phyloP scores from a whole-genome alignment of 1,140 invertebrate genomes.

The Zaprionus capensis region DNA sequence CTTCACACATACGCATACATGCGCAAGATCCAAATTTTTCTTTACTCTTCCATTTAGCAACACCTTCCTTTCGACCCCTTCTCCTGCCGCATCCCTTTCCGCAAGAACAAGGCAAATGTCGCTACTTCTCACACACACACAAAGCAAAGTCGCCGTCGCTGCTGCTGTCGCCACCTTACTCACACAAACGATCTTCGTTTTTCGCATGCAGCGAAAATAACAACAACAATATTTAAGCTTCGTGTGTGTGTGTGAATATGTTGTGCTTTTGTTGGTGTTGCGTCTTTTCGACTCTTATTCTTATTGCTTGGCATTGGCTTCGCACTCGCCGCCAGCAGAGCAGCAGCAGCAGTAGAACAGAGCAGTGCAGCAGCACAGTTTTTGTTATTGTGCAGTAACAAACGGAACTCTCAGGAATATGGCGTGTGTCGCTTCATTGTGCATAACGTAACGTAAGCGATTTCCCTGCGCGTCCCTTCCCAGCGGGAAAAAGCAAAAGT shows the following conservation, averaged over 20 bases:
- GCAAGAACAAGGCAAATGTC: slow-evolving; percentile 29
- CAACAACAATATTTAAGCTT: slow-evolving; percentile 27
- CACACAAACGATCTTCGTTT: slow-evolving; percentile 49
- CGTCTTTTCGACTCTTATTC: slow-evolving; percentile 58
- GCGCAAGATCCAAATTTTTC: slow-evolving; percentile 47
- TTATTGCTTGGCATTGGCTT: slow-evolving; percentile 38
- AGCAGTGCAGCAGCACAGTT: slow-evolving; percentile 19
- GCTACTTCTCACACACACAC: slow-evolving; percentile 23
- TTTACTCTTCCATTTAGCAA: slow-evolving; percentile 74
- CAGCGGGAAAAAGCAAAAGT: slow-evolving; percentile 17
- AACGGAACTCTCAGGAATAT: slow-evolving; percentile 80
- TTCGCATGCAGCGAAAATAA: slow-evolving; percentile 42
- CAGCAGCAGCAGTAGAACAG: not conserved
- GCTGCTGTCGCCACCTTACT: not conserved
- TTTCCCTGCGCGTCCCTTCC: not conserved
- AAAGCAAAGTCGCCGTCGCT: slow-evolving; percentile 16
- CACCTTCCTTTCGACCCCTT: slow-evolving; percentile 45
- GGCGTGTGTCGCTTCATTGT: slow-evolving; percentile 58
- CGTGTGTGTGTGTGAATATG: slow-evolving; percentile 33
- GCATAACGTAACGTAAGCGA: slow-evolving; percentile 42
- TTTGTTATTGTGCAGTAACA: slow-evolving; percentile 67
- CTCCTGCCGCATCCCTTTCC: slow-evolving; percentile 23
- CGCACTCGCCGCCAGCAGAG: slow-evolving; percentile 13
- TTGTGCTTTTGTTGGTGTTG: slow-evolving; percentile 41
- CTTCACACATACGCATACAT: slow-evolving; percentile 6